phyloP scores from a whole-genome alignment of 2,113 vertebrate genomes.

The Pungitius pungitius region DNA sequence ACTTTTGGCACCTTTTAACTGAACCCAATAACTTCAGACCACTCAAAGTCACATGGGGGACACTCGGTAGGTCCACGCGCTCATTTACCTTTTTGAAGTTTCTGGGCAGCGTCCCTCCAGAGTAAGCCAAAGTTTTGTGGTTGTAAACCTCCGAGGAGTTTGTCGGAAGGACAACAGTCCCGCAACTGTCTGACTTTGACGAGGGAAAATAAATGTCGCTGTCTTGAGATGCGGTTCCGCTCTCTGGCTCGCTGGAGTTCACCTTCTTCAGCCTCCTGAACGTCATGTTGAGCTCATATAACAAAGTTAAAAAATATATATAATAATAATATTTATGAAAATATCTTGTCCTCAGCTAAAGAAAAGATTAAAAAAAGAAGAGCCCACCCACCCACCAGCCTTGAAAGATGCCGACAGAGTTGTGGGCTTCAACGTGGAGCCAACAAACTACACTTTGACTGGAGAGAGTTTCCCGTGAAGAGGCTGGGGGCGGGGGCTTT shows the following conservation, averaged over 20 bases:
- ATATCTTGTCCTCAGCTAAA: background rate
- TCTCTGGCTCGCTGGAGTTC: slow-evolving; percentile 69
- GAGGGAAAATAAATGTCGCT: slow-evolving; percentile 79
- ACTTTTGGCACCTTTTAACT: no score
- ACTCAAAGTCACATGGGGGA: background rate
- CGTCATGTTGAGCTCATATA: slow-evolving; percentile 72
- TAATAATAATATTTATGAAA: background rate
- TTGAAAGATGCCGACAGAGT: slow-evolving; percentile 29
- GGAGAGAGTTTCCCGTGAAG: slow-evolving; percentile 10
- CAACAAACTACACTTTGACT: background rate
- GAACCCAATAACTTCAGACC: background rate
- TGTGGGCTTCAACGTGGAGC: slow-evolving; percentile 42
- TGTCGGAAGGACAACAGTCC: slow-evolving; percentile 48
- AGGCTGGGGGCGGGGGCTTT: slow-evolving; percentile 47
- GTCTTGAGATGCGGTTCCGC: slow-evolving; percentile 63
- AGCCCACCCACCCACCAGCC: background rate
- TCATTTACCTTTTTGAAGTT: slow-evolving; percentile 81
- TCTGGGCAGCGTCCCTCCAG: slow-evolving; percentile 87
- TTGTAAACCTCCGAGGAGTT: slow-evolving; percentile 78
- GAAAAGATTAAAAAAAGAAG: background rate
- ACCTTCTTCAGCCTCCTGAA: slow-evolving; percentile 79
- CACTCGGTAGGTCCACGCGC: background rate
- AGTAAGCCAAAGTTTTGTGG: slow-evolving; percentile 88
- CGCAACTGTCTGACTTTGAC: slow-evolving; percentile 79
- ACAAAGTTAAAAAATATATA: no score